These are phyloP conservation scores for Zaprionus lachaisei DNA, from an alignment of 1,140 invertebrate genomes.

Conservation along the genomic window DNA sequence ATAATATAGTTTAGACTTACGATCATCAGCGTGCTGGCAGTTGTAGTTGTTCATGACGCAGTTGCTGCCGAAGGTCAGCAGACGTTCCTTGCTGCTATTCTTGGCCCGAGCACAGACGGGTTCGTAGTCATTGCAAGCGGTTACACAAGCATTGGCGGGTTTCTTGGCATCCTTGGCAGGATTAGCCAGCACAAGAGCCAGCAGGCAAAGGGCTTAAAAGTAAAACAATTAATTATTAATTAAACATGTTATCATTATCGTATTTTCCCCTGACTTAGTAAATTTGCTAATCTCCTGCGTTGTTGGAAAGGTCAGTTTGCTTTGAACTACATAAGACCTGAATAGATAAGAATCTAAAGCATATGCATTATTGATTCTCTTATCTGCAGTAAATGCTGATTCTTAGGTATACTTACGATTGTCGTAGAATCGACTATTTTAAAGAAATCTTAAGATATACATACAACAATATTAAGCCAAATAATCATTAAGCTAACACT, in stretches of 20 bases:
- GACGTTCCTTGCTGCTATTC: conserved; percentile 73
- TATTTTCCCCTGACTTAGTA: neutral
- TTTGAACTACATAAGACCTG: neutral
- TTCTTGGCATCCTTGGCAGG: conserved; percentile 71
- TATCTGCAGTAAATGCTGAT: neutral
- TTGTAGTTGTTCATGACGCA: conserved; percentile 81
- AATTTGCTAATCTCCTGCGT: conserved; percentile 7
- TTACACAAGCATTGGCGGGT: conserved; percentile 43
- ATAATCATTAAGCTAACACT: neutral
- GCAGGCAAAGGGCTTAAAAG: conserved; percentile 57
- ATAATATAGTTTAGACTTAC: conserved; percentile 45
- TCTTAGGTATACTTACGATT: too few species aligned
- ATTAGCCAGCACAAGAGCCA: conserved; percentile 54
- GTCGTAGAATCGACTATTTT: neutral
- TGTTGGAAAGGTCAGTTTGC: conserved; percentile 32
- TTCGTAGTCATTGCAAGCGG: conserved; percentile 64
- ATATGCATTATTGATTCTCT: neutral
- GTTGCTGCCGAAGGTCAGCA: conserved; percentile 73
- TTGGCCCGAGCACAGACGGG: conserved; percentile 74
- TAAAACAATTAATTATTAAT: neutral
- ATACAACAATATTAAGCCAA: neutral
- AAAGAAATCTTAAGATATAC: neutral
- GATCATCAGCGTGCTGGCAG: conserved; percentile 76
- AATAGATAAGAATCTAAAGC: neutral
- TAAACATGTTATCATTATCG: neutral